phyloP scores from a whole-genome alignment of 2,888 invertebrate species.

The Drosophila diplacantha region DNA sequence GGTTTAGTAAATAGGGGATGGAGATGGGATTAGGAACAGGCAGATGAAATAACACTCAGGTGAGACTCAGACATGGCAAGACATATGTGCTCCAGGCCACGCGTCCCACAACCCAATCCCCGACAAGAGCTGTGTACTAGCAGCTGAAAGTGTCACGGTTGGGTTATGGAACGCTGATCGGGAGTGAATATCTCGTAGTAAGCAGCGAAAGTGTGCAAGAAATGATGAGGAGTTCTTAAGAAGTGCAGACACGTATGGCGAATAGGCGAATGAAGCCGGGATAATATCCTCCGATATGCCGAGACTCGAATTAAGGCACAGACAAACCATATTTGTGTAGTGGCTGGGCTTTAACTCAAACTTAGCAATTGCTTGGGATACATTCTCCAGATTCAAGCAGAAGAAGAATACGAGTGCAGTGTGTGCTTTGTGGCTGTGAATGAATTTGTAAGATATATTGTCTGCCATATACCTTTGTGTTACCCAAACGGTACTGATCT shows the following conservation, averaged over 20 bases:
- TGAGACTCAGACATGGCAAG: conserved; percentile 10
- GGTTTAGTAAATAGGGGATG: conserved; percentile 15
- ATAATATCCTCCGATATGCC: background rate
- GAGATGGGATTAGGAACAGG: conserved; percentile 23
- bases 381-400: conserved; percentile 12
- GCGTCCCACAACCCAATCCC: background rate
- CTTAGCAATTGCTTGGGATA: background rate
- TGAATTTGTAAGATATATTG: conserved; percentile 64
- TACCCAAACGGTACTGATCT: conserved; percentile 96
- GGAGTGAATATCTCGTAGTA: background rate
- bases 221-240: background rate
- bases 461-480: conserved; percentile 90
- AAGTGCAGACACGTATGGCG: conserved; percentile 14
- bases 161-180: background rate
- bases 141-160: conserved; percentile 32
- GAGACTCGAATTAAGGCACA: background rate
- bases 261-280: background rate
- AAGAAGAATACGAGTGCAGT: conserved; percentile 13
- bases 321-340: background rate
- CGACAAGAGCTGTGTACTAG: conserved; percentile 55
- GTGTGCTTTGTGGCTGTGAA: conserved; percentile 16
- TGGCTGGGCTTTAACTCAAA: background rate
- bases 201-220: conserved; percentile 7
- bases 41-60: conserved; percentile 32
- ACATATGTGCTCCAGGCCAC: background rate